Evolutionary conservation across 2,797 vertebrate genomes (phyloP).

Genomic region (Syndactyla subalaris): DNA sequence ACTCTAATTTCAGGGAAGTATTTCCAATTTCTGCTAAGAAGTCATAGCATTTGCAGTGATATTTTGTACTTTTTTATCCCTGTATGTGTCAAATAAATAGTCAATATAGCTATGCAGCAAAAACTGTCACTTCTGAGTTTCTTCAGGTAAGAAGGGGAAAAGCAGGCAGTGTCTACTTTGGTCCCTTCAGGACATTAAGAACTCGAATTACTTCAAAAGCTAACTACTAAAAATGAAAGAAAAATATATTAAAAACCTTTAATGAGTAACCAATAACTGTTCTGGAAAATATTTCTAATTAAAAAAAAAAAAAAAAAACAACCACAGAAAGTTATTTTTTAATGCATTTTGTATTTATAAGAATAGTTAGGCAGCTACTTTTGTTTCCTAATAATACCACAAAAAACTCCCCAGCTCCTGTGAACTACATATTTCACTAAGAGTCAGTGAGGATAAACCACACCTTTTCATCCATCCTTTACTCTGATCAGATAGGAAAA

Average conservation of each 20-base stretch:
- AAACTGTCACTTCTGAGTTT: not conserved
- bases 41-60: not conserved
- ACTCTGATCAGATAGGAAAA: not conserved
- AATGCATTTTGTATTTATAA: not conserved
- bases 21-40: not conserved
- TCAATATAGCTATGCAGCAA: not conserved
- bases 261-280: not conserved
- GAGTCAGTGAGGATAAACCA: not conserved
- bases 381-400: not conserved
- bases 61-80: not conserved
- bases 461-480: not conserved
- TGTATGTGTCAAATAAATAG: not conserved
- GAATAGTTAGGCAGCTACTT: not conserved
- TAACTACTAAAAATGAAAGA: not conserved
- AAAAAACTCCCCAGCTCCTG: not conserved
- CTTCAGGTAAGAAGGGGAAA: not conserved
- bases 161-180: not conserved
- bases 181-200: not conserved
- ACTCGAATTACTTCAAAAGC: not conserved
- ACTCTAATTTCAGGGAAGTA: not conserved
- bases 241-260: not conserved
- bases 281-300: not conserved
- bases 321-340: not conserved
- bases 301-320: not conserved
- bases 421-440: not conserved